phyloP scores from a whole-genome alignment of 2,888 invertebrate genomes.

The Hedya salicella region DNA sequence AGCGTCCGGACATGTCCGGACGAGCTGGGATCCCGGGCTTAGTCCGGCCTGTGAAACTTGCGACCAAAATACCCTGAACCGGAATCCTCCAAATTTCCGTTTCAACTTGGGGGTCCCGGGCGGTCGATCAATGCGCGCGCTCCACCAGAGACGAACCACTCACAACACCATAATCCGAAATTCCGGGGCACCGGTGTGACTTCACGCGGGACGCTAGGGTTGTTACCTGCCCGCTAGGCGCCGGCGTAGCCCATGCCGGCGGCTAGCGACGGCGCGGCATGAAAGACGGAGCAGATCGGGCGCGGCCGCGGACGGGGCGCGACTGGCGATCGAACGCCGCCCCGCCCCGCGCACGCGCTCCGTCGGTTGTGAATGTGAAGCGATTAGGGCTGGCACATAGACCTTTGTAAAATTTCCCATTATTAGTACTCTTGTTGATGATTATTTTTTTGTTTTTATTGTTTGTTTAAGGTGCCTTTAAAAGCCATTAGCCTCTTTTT shows the following conservation, averaged over 20 bases:
- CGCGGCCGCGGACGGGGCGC: slow-evolving; percentile 70
- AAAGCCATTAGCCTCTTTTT: too few species aligned
- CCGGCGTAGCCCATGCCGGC: slow-evolving; percentile 65
- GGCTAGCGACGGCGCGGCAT: slow-evolving; percentile 70
- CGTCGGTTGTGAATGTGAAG: background rate
- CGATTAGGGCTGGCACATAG: slow-evolving; percentile 5
- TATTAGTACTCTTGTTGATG: too few species aligned
- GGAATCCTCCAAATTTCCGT: too few species aligned
- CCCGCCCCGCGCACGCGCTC: slow-evolving; percentile 48
- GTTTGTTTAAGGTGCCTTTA: too few species aligned
- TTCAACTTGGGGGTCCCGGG: too few species aligned
- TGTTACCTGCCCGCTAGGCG: slow-evolving; percentile 61
- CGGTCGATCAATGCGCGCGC: background rate
- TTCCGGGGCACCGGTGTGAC: background rate
- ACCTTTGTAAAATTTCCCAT: too few species aligned
- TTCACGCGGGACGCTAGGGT: background rate
- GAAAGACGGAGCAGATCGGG: slow-evolving; percentile 66
- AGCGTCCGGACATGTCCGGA: background rate
- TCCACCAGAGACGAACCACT: slow-evolving; percentile 12
- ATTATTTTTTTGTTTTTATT: too few species aligned
- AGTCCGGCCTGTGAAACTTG: background rate
- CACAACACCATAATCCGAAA: slow-evolving; percentile 1
- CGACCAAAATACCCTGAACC: background rate
- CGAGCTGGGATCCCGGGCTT: background rate
- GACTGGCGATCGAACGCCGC: slow-evolving; percentile 62